Base-by-base conservation (phyloP, 2,797 vertebrate genomes). In the Hydrocynus forskahlii region DNA sequence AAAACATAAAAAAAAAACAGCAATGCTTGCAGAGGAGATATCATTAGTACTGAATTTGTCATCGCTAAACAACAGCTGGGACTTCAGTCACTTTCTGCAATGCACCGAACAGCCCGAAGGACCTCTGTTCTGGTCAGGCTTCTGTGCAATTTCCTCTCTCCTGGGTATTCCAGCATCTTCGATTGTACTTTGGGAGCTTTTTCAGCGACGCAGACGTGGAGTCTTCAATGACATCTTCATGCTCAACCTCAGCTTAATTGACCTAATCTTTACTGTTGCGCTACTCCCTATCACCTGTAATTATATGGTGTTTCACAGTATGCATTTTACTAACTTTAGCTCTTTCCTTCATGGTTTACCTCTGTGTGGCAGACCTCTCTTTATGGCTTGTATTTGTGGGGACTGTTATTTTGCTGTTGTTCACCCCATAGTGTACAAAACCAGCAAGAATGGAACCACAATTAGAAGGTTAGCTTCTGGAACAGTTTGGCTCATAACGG, bases 391-490 rank as follows among this genome's bases (percentile, higher is more conserved):
- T 25, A 50, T 79, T n/a, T 93, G 92, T 77, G 79, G 92, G 23
- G 92, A 94, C 84, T 91, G 89, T 52, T 93, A 91, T 83, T 29
- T 93, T 80, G 92, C 92, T 62, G 92, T 93, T 68, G 81, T 92
- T 75, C 87, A 93, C 73, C 93, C 93, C 0, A 81, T 94, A 74
- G 38, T 35, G 40, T 94, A 93, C 81, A 88, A 73, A 17, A 85
- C 79, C 40, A 86, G 17, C 19, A 93, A 88, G 50, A 86, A 76
- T 50, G 82, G 87, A 63, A 75, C n/a, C 67, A 81, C 87, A 48
- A 64, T 80, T 14, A 89, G 90, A 74, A 45, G 86, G 0, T 1
- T 84, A 10, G 66, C 83, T 10, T 83, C 23, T 5, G 12, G 4
- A 2, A 7, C 76, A 1, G 82, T 92, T 71, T 94, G 92, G 91